Evolutionary conservation across 2,888 invertebrate species (phyloP), one percentile per base, ranked within the genome.

Genomic region (Callyntrura sp.): DNA sequence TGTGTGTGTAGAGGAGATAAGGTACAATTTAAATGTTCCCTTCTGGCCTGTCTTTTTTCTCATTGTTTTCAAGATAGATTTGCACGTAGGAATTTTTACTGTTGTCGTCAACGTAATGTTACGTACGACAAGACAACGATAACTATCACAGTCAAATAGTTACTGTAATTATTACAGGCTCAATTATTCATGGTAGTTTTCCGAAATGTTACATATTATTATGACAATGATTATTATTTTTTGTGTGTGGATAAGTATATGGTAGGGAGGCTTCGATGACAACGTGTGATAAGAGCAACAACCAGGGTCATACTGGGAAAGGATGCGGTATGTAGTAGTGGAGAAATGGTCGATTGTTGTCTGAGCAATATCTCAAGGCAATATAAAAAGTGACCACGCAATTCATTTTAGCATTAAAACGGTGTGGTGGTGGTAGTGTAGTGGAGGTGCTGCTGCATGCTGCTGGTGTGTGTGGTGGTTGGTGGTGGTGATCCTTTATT

Each of bases 61-160:
- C 48, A 48, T 23, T 73, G 17, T 35, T 14, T 17, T 23, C 45
- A 51, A 51, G 73, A 73, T 73, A 48, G 45, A 48, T 73, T 73
- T 73, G 73, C 73, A 73, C 73, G 73, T 73, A 48, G 9, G 8
- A 35, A 23, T 48, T 48, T 48, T 70, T 5, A 23, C 45, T 12
- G 20, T 73, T 14, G 23, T 62, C n/a, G 8, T 62, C 25, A 6
- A 12, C 35, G 62, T 68, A 43, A n/a, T 43, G 68, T 35, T 35
- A 35, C 6, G 2, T 35, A 35, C 2, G 35, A 35, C 35, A 35
- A 35, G 35, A 35, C 11, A 5, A 23, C 20, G 73, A 73, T 73
- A 73, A 73, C 73, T 48, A 73, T 73, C 73, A 73, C 45, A 73
- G 45, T 73, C 48, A 45, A 73, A 68, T 68, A 68, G 68, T 68